A percentile compares a stretch with the other conserved stretches of the same genome.
phyloP scores from a whole-genome alignment of 1,140 invertebrate species.

The Pemphigus obesinymphae region DNA sequence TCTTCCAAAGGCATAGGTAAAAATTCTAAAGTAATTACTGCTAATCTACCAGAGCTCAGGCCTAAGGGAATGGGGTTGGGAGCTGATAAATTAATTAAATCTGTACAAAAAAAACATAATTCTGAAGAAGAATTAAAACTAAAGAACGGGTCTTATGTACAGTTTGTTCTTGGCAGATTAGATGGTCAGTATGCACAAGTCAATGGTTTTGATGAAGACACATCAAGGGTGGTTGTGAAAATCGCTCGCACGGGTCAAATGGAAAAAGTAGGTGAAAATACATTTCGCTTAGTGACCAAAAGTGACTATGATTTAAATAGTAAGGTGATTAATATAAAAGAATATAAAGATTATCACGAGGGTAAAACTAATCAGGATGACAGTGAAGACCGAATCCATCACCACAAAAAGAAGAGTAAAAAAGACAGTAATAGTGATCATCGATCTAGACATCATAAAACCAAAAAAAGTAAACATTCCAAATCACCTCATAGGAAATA shows the following conservation, averaged over 20 bases:
- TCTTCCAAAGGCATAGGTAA: slow-evolving; percentile 66
- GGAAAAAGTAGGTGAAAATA: slow-evolving; percentile 70
- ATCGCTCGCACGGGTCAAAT: slow-evolving; percentile 65
- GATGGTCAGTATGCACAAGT: slow-evolving; percentile 76
- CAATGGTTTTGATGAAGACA: slow-evolving; percentile 79
- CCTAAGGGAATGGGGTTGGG: slow-evolving; percentile 90
- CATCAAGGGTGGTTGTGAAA: slow-evolving; percentile 73
- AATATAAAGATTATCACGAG: slow-evolving; percentile 47
- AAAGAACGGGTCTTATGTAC: slow-evolving; percentile 64
- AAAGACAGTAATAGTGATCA: background rate
- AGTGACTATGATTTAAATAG: slow-evolving; percentile 74
- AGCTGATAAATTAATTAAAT: slow-evolving; percentile 65
- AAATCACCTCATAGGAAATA: slow-evolving; percentile 30
- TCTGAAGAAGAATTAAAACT: slow-evolving; percentile 61
- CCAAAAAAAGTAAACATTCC: slow-evolving; percentile 28
- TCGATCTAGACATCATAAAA: slow-evolving; percentile 22
- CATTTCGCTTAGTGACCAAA: slow-evolving; percentile 68
- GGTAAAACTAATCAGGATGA: slow-evolving; percentile 16
- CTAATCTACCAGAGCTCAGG: slow-evolving; percentile 60
- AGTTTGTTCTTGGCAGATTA: slow-evolving; percentile 66
- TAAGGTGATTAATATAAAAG: slow-evolving; percentile 55
- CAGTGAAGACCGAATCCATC: background rate
- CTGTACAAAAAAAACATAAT: slow-evolving; percentile 55
- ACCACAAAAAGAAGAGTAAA: background rate
- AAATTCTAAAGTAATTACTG: slow-evolving; percentile 51